Evolutionary conservation across 2,888 invertebrate species (phyloP).

Genomic region (Melieria picta): DNA sequence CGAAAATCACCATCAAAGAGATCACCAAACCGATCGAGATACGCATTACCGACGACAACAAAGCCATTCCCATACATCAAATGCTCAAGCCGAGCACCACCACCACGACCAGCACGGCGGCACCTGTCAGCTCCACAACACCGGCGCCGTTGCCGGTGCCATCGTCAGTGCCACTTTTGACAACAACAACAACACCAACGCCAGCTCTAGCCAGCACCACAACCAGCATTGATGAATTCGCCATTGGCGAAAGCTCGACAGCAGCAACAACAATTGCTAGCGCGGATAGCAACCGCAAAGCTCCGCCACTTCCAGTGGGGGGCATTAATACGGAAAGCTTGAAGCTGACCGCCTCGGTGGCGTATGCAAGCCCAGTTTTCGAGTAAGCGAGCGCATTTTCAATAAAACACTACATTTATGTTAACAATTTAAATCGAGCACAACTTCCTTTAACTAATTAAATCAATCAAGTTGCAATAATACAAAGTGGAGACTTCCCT

Average conservation of each 20-base stretch:
- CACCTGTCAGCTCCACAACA: conserved; percentile 38
- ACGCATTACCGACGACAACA: conserved; percentile 63
- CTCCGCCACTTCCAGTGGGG: conserved; percentile 36
- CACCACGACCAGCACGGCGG: conserved; percentile 42
- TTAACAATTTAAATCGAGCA: neutral
- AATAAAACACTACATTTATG: too few relatives aligned
- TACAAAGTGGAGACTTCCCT: too few relatives aligned
- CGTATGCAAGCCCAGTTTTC: conserved; percentile 45
- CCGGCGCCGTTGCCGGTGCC: conserved; percentile 20
- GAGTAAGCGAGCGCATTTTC: neutral
- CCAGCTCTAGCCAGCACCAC: conserved; percentile 27
- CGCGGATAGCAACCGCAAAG: conserved; percentile 24
- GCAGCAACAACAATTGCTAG: neutral
- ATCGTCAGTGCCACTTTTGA: conserved; percentile 34
- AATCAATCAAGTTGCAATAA: too few relatives aligned
- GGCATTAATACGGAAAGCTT: conserved; percentile 52
- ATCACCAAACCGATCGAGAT: conserved; percentile 64
- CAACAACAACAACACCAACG: conserved; percentile 30
- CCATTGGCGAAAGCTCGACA: conserved; percentile 12
- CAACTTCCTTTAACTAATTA: neutral
- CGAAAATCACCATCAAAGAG: conserved; percentile 65
- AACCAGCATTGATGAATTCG: neutral
- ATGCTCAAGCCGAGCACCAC: conserved; percentile 51
- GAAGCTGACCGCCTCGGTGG: conserved; percentile 58
- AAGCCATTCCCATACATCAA: conserved; percentile 52